phyloP scores from a whole-genome alignment of 1,140 invertebrate species.

The Ooceraea biroi region DNA sequence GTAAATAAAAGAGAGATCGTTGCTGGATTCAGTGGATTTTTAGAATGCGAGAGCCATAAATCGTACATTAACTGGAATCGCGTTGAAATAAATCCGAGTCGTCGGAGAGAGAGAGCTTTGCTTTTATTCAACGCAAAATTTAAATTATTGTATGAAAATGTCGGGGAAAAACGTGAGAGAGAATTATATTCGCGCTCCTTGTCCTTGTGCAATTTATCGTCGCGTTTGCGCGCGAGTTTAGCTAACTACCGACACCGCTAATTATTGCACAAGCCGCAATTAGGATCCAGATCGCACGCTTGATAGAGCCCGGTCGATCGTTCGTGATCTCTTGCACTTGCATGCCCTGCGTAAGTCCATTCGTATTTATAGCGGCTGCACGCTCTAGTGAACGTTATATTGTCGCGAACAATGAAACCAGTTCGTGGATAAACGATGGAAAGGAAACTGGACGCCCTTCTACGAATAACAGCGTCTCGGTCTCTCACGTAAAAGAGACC shows the following conservation, averaged over 20 bases:
- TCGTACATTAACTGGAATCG: neutral
- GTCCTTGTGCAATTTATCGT: neutral
- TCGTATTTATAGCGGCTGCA: slow-evolving; percentile 61
- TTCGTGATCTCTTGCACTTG: slow-evolving; percentile 70
- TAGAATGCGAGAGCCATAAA: slow-evolving; percentile 2
- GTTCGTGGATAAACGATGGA: slow-evolving; percentile 32
- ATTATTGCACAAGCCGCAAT: slow-evolving; percentile 69
- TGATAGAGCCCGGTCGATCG: slow-evolving; percentile 44
- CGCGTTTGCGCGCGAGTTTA: slow-evolving; percentile 56
- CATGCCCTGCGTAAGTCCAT: slow-evolving; percentile 41
- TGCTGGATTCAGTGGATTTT: neutral
- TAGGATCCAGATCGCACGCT: slow-evolving; percentile 58
- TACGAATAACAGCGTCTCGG: slow-evolving; percentile 20
- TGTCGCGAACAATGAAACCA: slow-evolving; percentile 64
- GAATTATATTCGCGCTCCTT: neutral
- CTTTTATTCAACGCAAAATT: neutral
- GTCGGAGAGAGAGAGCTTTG: neutral
- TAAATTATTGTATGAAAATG: slow-evolving; percentile 7
- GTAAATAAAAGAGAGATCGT: neutral
- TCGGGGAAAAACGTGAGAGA: neutral
- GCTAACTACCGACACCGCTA: slow-evolving; percentile 53
- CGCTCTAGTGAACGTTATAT: slow-evolving; percentile 51
- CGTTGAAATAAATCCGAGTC: slow-evolving; percentile 13
- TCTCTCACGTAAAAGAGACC: neutral
- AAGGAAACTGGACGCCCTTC: slow-evolving; percentile 25